Percentiles rank a stretch among this genome's conserved stretches.
These are phyloP conservation scores for Gobionotothen gibberifrons DNA, from an alignment of 2,797 vertebrate genomes.

Conservation along the genomic window DNA sequence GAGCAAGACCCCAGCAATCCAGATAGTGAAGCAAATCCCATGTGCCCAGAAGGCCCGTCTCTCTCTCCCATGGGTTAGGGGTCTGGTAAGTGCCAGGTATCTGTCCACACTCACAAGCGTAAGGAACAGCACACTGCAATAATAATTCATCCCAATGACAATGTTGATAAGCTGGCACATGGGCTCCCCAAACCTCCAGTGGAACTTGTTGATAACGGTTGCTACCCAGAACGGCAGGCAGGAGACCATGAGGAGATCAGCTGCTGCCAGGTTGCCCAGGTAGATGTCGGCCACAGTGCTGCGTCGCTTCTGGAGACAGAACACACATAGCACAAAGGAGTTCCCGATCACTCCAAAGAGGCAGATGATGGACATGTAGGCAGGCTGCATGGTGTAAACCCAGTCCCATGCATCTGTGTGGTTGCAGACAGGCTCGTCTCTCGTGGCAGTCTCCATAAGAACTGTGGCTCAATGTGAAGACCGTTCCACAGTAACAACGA, in stretches of 20 bases:
- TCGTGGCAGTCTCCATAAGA: constrained; percentile 34
- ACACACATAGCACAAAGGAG: constrained; percentile 86
- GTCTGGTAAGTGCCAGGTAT: constrained; percentile 89
- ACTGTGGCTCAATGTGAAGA: constrained; percentile 29
- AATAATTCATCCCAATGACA: constrained; percentile 86
- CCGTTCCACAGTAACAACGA: constrained; percentile 5
- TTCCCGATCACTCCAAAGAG: constrained; percentile 86
- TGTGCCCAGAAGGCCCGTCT: constrained; percentile 84
- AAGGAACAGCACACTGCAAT: constrained; percentile 89
- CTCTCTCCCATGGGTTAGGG: constrained; percentile 83
- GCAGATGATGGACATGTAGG: constrained; percentile 89
- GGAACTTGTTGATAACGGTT: constrained; percentile 82
- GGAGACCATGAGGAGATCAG: constrained; percentile 87
- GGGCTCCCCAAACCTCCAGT: constrained; percentile 88
- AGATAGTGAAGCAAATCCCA: constrained; percentile 84
- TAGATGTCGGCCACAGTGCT: constrained; percentile 92
- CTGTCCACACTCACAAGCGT: constrained; percentile 90
- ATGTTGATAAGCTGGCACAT: constrained; percentile 87
- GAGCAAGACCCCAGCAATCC: constrained; percentile 82
- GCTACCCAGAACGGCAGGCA: constrained; percentile 91
- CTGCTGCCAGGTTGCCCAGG: constrained; percentile 88
- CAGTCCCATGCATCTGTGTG: constrained; percentile 71
- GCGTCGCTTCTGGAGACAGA: constrained; percentile 85
- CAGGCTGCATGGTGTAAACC: constrained; percentile 84
- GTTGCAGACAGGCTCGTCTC: constrained; percentile 71